These are phyloP conservation scores for Tholera decimalis DNA, from an alignment of 2,888 invertebrate species.

Conservation along the genomic window DNA sequence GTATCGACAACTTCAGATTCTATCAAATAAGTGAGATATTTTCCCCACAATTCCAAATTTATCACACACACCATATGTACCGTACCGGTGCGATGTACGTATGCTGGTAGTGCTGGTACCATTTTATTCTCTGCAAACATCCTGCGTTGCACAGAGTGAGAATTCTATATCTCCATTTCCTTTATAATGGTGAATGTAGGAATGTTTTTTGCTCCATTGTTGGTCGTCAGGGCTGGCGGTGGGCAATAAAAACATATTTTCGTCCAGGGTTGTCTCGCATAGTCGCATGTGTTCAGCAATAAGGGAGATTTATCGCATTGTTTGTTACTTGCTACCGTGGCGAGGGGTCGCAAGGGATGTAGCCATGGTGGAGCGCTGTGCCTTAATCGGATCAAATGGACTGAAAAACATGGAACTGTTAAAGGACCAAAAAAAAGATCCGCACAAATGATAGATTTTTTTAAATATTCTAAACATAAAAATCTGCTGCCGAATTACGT, in stretches of 20 bases:
- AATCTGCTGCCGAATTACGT: too few relatives aligned
- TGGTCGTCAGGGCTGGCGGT: slow-evolving; percentile 51
- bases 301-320: slow-evolving; percentile 76
- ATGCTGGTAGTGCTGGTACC: too few relatives aligned
- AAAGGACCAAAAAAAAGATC: background rate
- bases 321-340: slow-evolving; percentile 70
- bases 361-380: background rate
- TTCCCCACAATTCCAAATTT: too few relatives aligned
- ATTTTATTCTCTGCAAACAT: background rate
- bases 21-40: too few relatives aligned
- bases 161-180: slow-evolving; percentile 27
- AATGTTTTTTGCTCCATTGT: slow-evolving; percentile 56
- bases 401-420: slow-evolving; percentile 1
- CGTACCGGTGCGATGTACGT: too few relatives aligned
- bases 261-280: slow-evolving; percentile 53
- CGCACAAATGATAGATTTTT: too few relatives aligned
- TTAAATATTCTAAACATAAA: too few relatives aligned
- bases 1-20: too few relatives aligned
- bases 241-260: slow-evolving; percentile 76
- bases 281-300: slow-evolving; percentile 69
- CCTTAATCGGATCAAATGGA: slow-evolving; percentile 22
- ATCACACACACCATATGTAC: too few relatives aligned
- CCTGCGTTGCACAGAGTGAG: background rate
- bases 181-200: slow-evolving; percentile 41
- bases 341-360: slow-evolving; percentile 24